Evolutionary conservation across 2,797 vertebrate species (phyloP), one percentile per base, ranked within the genome.

Genomic region (Poecilia velifera): DNA sequence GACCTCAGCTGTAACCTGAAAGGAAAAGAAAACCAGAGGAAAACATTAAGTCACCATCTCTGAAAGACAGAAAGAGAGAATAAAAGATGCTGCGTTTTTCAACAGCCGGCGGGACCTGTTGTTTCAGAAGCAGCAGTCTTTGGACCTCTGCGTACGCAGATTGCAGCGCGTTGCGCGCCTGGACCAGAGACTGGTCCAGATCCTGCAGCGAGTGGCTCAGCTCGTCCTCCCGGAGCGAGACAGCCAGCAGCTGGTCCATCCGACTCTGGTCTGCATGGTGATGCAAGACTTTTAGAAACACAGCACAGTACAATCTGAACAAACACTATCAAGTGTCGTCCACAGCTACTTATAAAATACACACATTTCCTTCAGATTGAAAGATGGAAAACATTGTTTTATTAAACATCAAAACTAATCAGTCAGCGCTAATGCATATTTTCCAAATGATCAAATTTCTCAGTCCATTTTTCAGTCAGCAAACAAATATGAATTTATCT

Each of bases 211-310:
- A 96, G 72, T 90, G 94, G 86, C 88, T 97, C 78, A 99, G 89
- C 77, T 98, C 95, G 31, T 99, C 97, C 89, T 99, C 98, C 87
- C 91, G 94, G 88, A 98, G 90, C 0, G 98, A 99, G 89, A 99
- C 96, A 7, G 83, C 89, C 92, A 99, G 79, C 72, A 99, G 93
- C 81, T 97, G 95, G 86, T 97, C 96, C 92, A 99, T 95, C 66
- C 96, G 96, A 79, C 90, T 92, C 82, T 95, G 95, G 84, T 96
- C 98, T 98, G 88, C 5, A 73, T 41, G 9, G 8, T n/a, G 8
- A 73, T 14, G 4, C 3, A 4, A 1, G 2, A 70, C 20, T 39
- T 34, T 74, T 41, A 16, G 47, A 51, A 28, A 77, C 25, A 28
- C 46, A 41, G 64, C 20, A 39, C 18, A 9, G 8, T 12, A 66